Evolutionary conservation across 2,888 invertebrate species (phyloP).

Genomic region (Heliconius ismenius): DNA sequence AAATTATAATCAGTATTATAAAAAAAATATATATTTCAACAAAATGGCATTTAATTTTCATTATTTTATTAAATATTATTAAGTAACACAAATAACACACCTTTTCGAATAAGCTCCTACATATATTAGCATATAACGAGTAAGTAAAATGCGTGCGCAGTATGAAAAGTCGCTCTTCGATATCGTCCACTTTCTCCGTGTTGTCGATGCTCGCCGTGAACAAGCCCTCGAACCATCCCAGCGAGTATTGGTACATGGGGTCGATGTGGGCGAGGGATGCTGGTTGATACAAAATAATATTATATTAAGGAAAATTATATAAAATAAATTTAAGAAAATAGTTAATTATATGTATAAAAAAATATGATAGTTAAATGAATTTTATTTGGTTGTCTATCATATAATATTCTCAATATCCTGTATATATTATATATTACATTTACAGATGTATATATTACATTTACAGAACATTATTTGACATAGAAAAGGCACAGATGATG

Average conservation of each 20-base stretch:
- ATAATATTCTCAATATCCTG: not conserved
- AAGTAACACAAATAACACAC: conserved; percentile 61
- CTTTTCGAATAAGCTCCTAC: conserved; percentile 96
- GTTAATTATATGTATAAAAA: too few species aligned
- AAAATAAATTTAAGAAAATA: not conserved
- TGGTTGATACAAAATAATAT: conserved; percentile 50
- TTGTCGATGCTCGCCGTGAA: conserved; percentile 93
- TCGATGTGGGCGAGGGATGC: conserved; percentile 94
- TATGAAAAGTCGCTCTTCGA: conserved; percentile 87
- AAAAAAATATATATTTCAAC: not conserved
- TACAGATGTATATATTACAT: too few species aligned
- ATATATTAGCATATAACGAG: conserved; percentile 94
- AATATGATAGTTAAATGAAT: too few species aligned
- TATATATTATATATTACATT: too few species aligned
- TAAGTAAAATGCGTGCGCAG: conserved; percentile 92
- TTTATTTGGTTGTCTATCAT: not conserved
- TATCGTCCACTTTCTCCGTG: conserved; percentile 91
- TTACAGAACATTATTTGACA: not conserved
- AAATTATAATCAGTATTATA: not conserved
- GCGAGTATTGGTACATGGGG: conserved; percentile 98
- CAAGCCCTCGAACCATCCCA: conserved; percentile 95
- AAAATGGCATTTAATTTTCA: not conserved
- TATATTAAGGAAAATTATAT: not conserved
- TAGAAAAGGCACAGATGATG: not conserved
- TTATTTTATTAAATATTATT: not conserved